phyloP scores from a whole-genome alignment of 2,888 invertebrate genomes.

The Reticulitermes lucifugus region DNA sequence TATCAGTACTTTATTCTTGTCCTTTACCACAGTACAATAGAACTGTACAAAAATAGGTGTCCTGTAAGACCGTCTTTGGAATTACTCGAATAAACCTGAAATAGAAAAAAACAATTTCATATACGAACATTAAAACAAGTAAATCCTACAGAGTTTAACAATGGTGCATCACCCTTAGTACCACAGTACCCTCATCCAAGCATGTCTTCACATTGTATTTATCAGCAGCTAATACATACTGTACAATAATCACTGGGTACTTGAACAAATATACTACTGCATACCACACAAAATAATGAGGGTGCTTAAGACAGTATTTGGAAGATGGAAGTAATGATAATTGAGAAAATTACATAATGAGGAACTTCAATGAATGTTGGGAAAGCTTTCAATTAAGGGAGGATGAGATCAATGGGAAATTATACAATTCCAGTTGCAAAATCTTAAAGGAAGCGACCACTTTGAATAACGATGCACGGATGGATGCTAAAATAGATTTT shows the following conservation, averaged over 20 bases:
- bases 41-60: constrained; percentile 45
- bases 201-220: constrained; percentile 44
- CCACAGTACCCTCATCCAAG: constrained; percentile 3
- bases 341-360: neutral
- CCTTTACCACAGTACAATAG: constrained; percentile 44
- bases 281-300: no score
- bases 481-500: no score
- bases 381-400: no score
- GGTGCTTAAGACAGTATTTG: no score
- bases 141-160: no score
- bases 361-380: neutral
- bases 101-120: constrained; percentile 62
- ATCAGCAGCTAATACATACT: constrained; percentile 73
- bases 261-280: neutral
- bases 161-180: neutral
- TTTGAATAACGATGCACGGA: no score
- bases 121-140: neutral
- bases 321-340: neutral
- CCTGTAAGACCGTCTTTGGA: constrained; percentile 18
- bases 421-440: no score
- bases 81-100: constrained; percentile 82
- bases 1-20: neutral
- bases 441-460: no score
- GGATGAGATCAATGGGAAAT: no score
- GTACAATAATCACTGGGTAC: constrained; percentile 66